These are phyloP conservation scores for Sialia sialis DNA, from an alignment of 2,113 vertebrate species.

Conservation along the genomic window DNA sequence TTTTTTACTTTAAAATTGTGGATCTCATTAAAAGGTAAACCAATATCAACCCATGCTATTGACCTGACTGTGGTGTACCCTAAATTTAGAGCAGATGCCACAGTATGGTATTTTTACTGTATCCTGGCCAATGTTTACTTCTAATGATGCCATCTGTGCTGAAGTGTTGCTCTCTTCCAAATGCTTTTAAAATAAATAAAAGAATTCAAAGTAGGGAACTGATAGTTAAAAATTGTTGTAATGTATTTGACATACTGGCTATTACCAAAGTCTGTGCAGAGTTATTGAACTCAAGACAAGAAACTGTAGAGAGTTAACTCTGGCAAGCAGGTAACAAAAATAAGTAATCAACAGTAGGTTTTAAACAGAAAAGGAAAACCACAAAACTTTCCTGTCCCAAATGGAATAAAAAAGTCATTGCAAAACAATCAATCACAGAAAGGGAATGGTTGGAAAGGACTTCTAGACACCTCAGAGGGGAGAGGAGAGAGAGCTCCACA, in stretches of 20 bases:
- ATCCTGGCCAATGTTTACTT: constrained; percentile 9
- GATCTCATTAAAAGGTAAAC: constrained; percentile 40
- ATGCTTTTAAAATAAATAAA: background rate
- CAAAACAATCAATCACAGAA: background rate
- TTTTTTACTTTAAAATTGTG: background rate
- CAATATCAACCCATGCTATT: background rate
- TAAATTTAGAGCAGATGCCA: constrained; percentile 17
- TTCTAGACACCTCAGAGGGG: background rate
- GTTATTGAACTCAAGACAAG: background rate
- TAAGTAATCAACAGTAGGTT: background rate
- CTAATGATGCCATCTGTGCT: background rate
- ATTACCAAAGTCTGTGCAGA: background rate
- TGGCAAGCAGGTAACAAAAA: background rate
- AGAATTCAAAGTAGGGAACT: background rate
- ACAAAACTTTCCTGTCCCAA: background rate
- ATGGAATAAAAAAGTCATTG: background rate
- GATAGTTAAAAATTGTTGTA: background rate
- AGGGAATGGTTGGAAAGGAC: background rate
- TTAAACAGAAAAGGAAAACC: background rate
- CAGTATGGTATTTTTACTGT: constrained; percentile 10
- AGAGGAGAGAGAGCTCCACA: background rate
- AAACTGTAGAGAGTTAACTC: background rate
- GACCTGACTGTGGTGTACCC: background rate
- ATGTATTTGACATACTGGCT: background rate
- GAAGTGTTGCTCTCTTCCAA: background rate